These are phyloP conservation scores for Pedetes capensis DNA, from an alignment of 2,113 vertebrate species.

Conservation along the genomic window DNA sequence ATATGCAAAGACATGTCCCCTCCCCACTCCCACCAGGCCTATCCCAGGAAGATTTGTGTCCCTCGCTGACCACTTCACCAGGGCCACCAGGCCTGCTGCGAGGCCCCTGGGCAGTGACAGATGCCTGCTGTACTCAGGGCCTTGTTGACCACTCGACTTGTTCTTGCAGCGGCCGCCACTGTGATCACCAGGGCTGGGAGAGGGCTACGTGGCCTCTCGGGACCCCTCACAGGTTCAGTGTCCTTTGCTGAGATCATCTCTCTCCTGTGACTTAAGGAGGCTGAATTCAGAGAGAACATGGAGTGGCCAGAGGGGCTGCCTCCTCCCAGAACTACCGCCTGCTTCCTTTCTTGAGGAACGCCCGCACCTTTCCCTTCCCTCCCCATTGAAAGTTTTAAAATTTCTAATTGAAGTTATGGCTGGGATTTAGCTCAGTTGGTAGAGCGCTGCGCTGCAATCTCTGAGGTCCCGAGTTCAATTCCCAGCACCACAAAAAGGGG, in stretches of 20 bases:
- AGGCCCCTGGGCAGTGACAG: constrained; percentile 45
- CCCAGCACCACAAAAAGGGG: too few species aligned
- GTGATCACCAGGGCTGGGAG: not conserved
- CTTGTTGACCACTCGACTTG: not conserved
- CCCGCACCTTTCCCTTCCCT: not conserved
- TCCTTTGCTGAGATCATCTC: not conserved
- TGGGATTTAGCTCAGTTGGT: too few species aligned
- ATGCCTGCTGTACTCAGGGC: not conserved
- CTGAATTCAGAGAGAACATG: constrained; percentile 7
- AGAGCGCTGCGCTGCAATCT: too few species aligned
- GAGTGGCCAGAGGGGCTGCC: not conserved
- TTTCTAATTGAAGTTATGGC: too few species aligned
- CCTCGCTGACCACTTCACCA: not conserved
- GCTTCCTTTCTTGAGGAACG: not conserved
- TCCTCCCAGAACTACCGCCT: not conserved
- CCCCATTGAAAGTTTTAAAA: not conserved
- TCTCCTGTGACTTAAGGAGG: constrained; percentile 49
- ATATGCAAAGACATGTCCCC: not conserved
- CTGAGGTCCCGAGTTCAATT: too few species aligned
- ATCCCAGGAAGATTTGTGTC: not conserved
- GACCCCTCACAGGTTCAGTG: not conserved
- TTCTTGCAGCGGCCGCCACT: not conserved
- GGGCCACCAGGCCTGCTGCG: not conserved
- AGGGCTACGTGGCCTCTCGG: not conserved
- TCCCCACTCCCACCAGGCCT: not conserved